phyloP scores from a whole-genome alignment of 1,140 invertebrate genomes.

The Dufourea novaeangliae region DNA sequence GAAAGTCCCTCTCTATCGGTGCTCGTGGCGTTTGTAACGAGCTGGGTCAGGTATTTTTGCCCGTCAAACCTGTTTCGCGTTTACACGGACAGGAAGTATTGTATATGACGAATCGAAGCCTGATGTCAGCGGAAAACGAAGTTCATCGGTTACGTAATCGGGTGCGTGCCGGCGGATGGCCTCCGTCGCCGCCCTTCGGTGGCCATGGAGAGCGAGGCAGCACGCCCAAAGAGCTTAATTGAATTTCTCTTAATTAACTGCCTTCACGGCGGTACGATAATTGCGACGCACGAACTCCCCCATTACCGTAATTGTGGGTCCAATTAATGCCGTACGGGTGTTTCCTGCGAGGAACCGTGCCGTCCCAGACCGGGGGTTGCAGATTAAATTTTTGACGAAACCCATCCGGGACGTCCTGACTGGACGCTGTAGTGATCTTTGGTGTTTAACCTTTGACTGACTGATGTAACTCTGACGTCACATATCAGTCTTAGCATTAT shows the following conservation, averaged over 20 bases:
- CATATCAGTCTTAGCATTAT: too few relatives aligned
- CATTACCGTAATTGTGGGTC: conserved; percentile 70
- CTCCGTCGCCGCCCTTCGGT: neutral
- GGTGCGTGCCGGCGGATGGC: conserved; percentile 5
- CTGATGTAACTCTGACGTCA: too few relatives aligned
- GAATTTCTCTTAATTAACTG: conserved; percentile 71
- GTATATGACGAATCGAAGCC: neutral
- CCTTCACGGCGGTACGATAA: conserved; percentile 64
- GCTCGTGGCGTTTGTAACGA: neutral
- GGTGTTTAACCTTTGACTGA: too few relatives aligned
- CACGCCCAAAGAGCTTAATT: conserved; percentile 66
- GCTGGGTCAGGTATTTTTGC: neutral
- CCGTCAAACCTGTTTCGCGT: neutral
- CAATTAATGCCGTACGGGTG: conserved; percentile 64
- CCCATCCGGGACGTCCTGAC: conserved; percentile 4
- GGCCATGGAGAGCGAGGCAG: neutral
- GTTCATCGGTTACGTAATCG: conserved; percentile 8
- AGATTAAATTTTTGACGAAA: conserved; percentile 61
- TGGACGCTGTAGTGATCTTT: neutral
- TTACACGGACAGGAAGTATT: neutral
- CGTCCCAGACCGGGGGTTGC: neutral
- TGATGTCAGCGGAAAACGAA: neutral
- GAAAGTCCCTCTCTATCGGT: neutral
- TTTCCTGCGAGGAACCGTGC: conserved; percentile 28
- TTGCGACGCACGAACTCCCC: conserved; percentile 67